Conservation (phyloP, 2,888 invertebrate genomes). For the Chelonus formosanus region DNA sequence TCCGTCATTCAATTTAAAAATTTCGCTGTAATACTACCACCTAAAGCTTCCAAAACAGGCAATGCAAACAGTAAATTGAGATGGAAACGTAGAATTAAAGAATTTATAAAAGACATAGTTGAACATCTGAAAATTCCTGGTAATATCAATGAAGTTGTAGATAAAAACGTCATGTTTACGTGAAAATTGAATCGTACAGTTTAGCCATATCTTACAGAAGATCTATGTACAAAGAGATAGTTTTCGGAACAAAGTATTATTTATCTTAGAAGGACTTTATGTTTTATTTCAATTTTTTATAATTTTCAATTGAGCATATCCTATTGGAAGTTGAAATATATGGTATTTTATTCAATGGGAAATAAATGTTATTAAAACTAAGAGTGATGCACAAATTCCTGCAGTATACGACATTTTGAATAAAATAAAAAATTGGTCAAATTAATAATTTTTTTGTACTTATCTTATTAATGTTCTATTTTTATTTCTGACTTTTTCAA, state of each 20-base stretch:
- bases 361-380: background rate
- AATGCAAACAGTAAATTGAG: no score
- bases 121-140: background rate
- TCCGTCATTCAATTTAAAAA: no score
- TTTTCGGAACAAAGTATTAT: background rate
- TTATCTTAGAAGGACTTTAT: background rate
- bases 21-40: no score
- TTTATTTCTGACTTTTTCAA: background rate
- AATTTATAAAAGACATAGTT: background rate
- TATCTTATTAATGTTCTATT: background rate
- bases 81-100: no score
- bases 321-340: background rate
- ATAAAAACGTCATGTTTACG: background rate
- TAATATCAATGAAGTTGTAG: background rate
- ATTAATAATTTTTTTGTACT: background rate
- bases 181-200: background rate
- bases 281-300: background rate
- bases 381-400: background rate
- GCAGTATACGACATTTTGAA: background rate
- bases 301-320: background rate
- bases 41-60: no score
- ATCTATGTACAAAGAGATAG: background rate
- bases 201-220: background rate
- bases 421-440: background rate
- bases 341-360: slow-evolving; percentile 9